Percentiles rank a stretch among this genome's conserved stretches.
These are phyloP conservation scores for Cartodere bifasciata DNA, from an alignment of 2,888 invertebrate genomes.

Conservation along the genomic window DNA sequence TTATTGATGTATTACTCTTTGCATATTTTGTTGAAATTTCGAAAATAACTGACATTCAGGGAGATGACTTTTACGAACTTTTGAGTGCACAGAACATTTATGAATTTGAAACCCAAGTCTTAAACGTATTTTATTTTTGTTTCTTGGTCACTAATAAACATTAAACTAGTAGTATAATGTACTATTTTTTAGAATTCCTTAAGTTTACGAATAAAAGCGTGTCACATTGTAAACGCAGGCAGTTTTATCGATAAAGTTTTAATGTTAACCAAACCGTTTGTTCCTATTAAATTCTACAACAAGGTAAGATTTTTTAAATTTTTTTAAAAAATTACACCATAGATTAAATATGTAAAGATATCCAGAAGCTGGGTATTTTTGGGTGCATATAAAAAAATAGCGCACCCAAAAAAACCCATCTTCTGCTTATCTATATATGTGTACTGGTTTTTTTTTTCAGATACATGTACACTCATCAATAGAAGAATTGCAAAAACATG, in stretches of 20 bases:
- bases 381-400: neutral
- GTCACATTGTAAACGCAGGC: slow-evolving; percentile 30
- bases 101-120: too few relatives aligned
- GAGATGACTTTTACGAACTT: too few relatives aligned
- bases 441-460: slow-evolving; percentile 13
- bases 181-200: slow-evolving; percentile 22
- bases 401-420: too few relatives aligned
- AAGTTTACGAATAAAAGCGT: slow-evolving; percentile 26
- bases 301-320: slow-evolving; percentile 13
- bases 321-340: neutral
- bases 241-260: slow-evolving; percentile 27
- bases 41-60: too few relatives aligned
- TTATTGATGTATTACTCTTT: too few relatives aligned
- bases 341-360: neutral
- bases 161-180: slow-evolving; percentile 1
- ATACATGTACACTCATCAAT: slow-evolving; percentile 15
- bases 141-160: neutral
- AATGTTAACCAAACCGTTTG: slow-evolving; percentile 23
- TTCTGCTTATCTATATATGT: too few relatives aligned
- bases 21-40: too few relatives aligned
- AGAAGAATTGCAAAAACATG: slow-evolving; percentile 15
- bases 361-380: neutral
- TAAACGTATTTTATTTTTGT: too few relatives aligned
- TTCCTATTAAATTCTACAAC: slow-evolving; percentile 13
- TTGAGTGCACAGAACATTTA: too few relatives aligned